Conservation (phyloP, 1,140 invertebrate species). For the Pogonomyrmex californicus region DNA sequence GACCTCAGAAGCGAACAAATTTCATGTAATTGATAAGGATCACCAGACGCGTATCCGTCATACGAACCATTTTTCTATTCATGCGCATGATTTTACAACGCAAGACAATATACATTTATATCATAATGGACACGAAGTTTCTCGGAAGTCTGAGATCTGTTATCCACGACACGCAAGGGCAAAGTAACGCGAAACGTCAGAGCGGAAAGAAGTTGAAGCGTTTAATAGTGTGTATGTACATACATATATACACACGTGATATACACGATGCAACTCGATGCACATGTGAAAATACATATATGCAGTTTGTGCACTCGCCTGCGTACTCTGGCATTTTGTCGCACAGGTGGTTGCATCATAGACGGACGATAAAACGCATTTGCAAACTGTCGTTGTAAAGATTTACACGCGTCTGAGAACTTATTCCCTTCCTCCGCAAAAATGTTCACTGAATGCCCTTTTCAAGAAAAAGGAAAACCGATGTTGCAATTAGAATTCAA, state of each 20-base stretch:
- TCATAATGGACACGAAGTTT: slow-evolving; percentile 50
- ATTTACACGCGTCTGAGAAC: neutral
- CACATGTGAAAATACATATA: slow-evolving; percentile 21
- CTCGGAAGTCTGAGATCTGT: slow-evolving; percentile 48
- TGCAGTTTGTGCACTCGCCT: slow-evolving; percentile 32
- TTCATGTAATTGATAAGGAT: slow-evolving; percentile 26
- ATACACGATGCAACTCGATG: neutral
- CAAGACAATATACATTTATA: slow-evolving; percentile 24
- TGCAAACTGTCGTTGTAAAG: neutral
- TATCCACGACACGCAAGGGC: slow-evolving; percentile 53
- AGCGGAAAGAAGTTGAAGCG: slow-evolving; percentile 23
- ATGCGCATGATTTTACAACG: neutral
- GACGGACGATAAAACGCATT: slow-evolving; percentile 36
- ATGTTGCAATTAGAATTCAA: slow-evolving; percentile 22
- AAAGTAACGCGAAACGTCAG: slow-evolving; percentile 37
- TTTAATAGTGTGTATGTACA: slow-evolving; percentile 45
- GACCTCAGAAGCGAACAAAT: slow-evolving; percentile 2
- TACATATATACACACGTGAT: neutral
- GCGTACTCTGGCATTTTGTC: slow-evolving; percentile 71
- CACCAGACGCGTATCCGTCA: neutral
- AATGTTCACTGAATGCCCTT: slow-evolving; percentile 33
- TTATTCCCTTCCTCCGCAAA: slow-evolving; percentile 16
- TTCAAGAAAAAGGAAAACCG: slow-evolving; percentile 26
- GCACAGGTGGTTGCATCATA: slow-evolving; percentile 61
- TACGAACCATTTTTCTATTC: neutral